Conservation (phyloP, 2,113 vertebrate genomes). For the Passer montanus region DNA sequence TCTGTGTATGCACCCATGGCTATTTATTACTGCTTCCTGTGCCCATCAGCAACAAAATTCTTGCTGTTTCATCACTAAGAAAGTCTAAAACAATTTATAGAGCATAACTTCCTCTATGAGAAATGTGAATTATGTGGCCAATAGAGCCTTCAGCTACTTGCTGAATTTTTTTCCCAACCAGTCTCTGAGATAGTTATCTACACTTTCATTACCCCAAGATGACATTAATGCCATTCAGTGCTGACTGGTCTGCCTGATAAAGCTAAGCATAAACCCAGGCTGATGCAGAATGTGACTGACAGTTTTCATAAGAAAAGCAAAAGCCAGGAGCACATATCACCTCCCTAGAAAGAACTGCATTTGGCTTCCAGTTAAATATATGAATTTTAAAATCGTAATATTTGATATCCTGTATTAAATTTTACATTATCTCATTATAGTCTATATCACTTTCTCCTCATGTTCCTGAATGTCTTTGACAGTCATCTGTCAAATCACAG, state of each 20-base stretch:
- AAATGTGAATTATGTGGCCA: slow-evolving; percentile 6
- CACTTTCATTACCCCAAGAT: slow-evolving; percentile 16
- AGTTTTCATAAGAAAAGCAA: slow-evolving; percentile 16
- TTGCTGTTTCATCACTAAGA: slow-evolving; percentile 35
- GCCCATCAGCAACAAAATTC: slow-evolving; percentile 25
- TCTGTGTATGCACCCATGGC: background rate
- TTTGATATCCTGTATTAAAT: background rate
- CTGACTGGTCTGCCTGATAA: slow-evolving; percentile 30
- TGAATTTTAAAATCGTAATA: background rate
- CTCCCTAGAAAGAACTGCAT: background rate
- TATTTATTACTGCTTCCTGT: slow-evolving; percentile 5
- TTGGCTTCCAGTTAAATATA: background rate
- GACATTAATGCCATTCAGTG: background rate
- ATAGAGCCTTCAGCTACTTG: slow-evolving; percentile 15
- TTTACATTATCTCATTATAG: background rate
- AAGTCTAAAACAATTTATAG: slow-evolving; percentile 18
- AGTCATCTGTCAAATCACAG: background rate
- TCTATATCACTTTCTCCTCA: background rate
- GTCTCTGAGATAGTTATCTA: background rate
- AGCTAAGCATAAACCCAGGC: background rate
- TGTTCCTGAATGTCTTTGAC: background rate
- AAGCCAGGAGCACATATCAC: background rate
- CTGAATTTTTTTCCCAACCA: background rate
- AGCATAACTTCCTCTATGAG: background rate
- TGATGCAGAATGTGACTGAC: background rate